Evolutionary conservation across 2,113 vertebrate genomes (phyloP), one percentile per base, ranked within the genome.

Genomic region (Haemorhous mexicanus): DNA sequence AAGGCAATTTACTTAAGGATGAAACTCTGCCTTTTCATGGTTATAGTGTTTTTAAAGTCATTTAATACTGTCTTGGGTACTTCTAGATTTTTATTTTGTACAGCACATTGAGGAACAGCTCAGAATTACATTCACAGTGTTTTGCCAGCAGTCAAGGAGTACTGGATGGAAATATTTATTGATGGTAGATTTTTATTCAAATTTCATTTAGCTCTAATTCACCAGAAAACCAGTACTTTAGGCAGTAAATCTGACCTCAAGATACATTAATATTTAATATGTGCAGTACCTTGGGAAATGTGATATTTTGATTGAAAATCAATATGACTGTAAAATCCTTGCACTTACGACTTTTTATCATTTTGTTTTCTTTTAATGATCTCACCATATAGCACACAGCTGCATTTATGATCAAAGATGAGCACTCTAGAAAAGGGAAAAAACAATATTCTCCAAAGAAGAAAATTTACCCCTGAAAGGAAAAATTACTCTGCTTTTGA

Each of bases 271-370:
- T 89, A 87, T 84, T 95, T 92, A 87, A 84, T 77, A 91, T 7
- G 46, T 69, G 70, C n/a, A 89, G 55, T 76, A 85, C 69, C 67
- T 92, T 93, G 33, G 43, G 35, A 94, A 58, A 93, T 76, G 33
- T 76, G 78, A 55, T 91, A 85, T 92, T 95, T 94, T 92, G 76
- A 79, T 66, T 75, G 69, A 94, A 89, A 96, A 95, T 93, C 73
- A 89, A 75, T 90, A 84, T 67, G 55, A 80, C 59, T 89, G 33
- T 76, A 83, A 95, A 92, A 86, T 72, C 68, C n/a, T 84, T 70
- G 46, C 1, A 4, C 47, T 92, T 84, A 44, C 1, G 26, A 93
- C 73, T 75, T 90, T 69, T 88, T 80, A 92, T 88, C n/a, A 90
- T 89, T 93, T 91, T 87, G 37, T 66, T 94, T 88, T 92, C 89